A percentile compares a stretch with the other conserved stretches of the same genome.
Evolutionary conservation across 2,797 vertebrate species (phyloP).

Genomic region (Podargus strigoides): DNA sequence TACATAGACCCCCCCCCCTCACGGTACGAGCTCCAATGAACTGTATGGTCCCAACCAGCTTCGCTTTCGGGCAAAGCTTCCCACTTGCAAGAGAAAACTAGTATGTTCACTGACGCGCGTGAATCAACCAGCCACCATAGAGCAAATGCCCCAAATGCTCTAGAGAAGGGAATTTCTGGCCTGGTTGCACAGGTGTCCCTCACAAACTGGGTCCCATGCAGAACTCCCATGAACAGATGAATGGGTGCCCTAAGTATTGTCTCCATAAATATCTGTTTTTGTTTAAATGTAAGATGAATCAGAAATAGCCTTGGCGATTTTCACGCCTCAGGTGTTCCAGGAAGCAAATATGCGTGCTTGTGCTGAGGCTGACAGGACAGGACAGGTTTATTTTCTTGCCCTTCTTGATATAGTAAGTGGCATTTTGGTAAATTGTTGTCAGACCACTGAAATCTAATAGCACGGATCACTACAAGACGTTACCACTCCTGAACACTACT

Average conservation of each 20-base stretch:
- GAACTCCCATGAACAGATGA: not conserved
- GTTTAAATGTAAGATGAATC: not conserved
- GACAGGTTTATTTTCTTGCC: not conserved
- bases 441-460: conserved; percentile 8
- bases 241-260: not conserved
- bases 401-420: not conserved
- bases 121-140: not conserved
- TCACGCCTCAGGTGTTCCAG: not conserved
- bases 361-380: not conserved
- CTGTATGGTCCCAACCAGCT: not conserved
- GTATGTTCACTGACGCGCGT: fast-evolving
- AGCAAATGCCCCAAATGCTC: not conserved
- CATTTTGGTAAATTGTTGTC: conserved; percentile 29
- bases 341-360: not conserved
- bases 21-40: fast-evolving
- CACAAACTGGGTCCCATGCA: not conserved
- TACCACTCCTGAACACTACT: not conserved
- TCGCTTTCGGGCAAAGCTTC: too few species aligned
- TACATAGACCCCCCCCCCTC: not conserved
- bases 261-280: not conserved
- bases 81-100: not conserved
- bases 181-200: not conserved
- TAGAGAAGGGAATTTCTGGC: not conserved
- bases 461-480: not conserved
- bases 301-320: not conserved